phyloP scores from a whole-genome alignment of 2,888 invertebrate genomes.

The Helleia helle region DNA sequence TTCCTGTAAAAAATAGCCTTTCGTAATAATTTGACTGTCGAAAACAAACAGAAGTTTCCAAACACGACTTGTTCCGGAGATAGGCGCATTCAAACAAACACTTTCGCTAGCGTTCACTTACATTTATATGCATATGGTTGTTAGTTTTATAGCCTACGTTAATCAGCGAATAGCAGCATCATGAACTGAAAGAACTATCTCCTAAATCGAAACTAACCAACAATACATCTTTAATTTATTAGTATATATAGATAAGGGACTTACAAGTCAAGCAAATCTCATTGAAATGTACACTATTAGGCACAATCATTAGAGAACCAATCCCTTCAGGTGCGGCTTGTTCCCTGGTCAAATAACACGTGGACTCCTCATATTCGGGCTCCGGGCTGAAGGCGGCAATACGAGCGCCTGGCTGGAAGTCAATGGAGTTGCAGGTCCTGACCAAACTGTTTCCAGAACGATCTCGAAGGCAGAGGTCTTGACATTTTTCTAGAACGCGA shows the following conservation, averaged over 20 bases:
- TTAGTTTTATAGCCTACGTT: no score
- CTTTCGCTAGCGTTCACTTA: no score
- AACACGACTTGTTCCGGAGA: no score
- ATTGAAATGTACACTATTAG: slow-evolving; percentile 91
- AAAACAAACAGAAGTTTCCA: no score
- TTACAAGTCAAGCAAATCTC: slow-evolving; percentile 92
- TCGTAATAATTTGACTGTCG: no score
- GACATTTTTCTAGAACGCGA: slow-evolving; percentile 90
- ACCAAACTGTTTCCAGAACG: slow-evolving; percentile 88
- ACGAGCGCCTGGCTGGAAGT: slow-evolving; percentile 91
- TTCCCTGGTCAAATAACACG: slow-evolving; percentile 88
- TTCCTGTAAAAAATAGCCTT: no score
- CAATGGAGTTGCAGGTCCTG: slow-evolving; percentile 89
- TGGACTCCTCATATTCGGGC: slow-evolving; percentile 90
- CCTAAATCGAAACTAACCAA: not conserved
- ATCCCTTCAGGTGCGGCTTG: slow-evolving; percentile 92
- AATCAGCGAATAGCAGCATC: no score
- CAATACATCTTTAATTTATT: not conserved
- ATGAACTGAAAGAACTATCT: no score
- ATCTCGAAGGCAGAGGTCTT: slow-evolving; percentile 88
- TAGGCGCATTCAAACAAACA: no score
- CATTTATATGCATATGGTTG: no score
- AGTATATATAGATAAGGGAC: slow-evolving; percentile 31
- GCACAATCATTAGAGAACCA: slow-evolving; percentile 90
- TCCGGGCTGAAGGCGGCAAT: slow-evolving; percentile 87